These are phyloP conservation scores for Heliconius melpomene DNA, from an alignment of 1,140 invertebrate genomes.

Conservation along the genomic window DNA sequence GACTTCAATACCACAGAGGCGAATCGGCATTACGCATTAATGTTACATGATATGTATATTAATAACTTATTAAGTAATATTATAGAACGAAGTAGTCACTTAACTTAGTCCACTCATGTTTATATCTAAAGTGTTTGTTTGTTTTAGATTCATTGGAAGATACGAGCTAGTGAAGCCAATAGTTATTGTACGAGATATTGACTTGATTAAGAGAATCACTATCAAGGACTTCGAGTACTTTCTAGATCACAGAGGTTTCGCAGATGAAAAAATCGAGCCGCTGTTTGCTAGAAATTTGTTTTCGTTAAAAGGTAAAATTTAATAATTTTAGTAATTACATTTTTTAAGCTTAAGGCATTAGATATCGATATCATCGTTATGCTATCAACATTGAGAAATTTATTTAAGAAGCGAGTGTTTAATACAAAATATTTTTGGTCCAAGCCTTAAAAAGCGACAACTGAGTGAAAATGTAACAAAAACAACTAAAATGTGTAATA, in stretches of 20 bases:
- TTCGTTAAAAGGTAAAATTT: conserved; percentile 35
- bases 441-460: too few species aligned
- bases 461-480: too few species aligned
- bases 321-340: too few species aligned
- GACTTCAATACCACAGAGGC: too few species aligned
- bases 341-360: too few species aligned
- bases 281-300: conserved; percentile 33
- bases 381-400: too few species aligned
- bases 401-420: too few species aligned
- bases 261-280: conserved; percentile 29
- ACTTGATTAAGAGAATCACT: conserved; percentile 30
- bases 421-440: too few species aligned
- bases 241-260: conserved; percentile 30
- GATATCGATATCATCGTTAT: too few species aligned
- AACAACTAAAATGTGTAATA: too few species aligned
- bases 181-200: conserved; percentile 29
- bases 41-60: background rate
- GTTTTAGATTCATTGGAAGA: conserved; percentile 33
- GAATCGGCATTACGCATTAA: background rate
- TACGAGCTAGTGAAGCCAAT: conserved; percentile 31
- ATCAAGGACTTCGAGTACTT: conserved; percentile 38
- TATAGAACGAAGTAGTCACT: too few species aligned
- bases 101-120: background rate
- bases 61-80: too few species aligned
- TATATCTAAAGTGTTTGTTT: conserved; percentile 5